Percentiles rank a stretch among this genome's conserved stretches.
phyloP scores from a whole-genome alignment of 2,113 vertebrate species.

The Hippopotamus amphibius region DNA sequence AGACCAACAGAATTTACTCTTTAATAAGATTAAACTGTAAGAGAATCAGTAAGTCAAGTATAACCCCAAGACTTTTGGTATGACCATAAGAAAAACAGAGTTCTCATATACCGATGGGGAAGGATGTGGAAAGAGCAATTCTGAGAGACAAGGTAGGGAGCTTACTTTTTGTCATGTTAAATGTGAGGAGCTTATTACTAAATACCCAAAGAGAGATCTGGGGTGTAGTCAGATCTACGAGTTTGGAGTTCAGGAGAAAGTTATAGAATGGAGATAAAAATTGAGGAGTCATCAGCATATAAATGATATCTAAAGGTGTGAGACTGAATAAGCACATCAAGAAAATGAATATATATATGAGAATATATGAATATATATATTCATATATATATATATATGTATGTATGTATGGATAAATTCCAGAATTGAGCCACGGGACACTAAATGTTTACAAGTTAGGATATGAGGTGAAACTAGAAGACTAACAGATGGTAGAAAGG shows the following conservation, averaged over 20 bases:
- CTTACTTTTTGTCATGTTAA: not conserved
- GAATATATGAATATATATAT: not conserved
- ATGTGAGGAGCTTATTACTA: not conserved
- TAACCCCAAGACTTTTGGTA: not conserved
- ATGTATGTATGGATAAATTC: not conserved
- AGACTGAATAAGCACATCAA: not conserved
- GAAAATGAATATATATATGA: not conserved
- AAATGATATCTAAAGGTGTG: not conserved
- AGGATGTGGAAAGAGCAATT: not conserved
- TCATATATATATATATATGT: not conserved
- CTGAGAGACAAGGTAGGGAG: not conserved
- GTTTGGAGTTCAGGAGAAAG: not conserved
- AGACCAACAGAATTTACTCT: constrained; percentile 7
- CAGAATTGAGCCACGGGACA: not conserved
- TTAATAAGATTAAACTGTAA: not conserved
- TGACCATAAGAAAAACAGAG: not conserved
- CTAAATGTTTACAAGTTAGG: not conserved
- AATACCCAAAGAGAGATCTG: not conserved
- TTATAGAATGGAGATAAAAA: not conserved
- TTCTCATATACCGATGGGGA: not conserved
- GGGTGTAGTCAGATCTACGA: not conserved
- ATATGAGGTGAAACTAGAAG: not conserved
- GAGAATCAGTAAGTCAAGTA: not conserved
- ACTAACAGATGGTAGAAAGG: not conserved
- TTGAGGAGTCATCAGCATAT: not conserved